A percentile compares a stretch with the other conserved stretches of the same genome.
Evolutionary conservation across 2,888 invertebrate genomes (phyloP).

Genomic region (Fragum sueziense): DNA sequence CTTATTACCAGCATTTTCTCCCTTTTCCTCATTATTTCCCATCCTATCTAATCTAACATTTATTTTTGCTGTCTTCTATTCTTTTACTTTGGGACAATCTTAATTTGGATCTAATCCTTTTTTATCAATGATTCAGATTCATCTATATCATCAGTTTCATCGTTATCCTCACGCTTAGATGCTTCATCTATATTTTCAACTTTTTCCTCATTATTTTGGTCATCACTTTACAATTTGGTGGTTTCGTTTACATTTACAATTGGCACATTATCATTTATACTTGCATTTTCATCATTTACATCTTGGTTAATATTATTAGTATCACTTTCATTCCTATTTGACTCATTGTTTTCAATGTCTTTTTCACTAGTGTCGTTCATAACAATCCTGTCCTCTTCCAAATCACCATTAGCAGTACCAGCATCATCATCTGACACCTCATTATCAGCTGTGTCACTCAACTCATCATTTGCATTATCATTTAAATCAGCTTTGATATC

Average conservation of each 20-base stretch:
- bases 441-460: neutral
- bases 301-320: neutral
- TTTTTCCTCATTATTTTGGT: neutral
- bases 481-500: neutral
- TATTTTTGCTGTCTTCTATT: too few relatives aligned
- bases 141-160: conserved; percentile 8
- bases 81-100: too few relatives aligned
- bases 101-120: too few relatives aligned
- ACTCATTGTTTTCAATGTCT: neutral
- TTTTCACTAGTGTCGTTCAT: neutral
- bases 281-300: neutral
- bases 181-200: neutral
- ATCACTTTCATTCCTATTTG: neutral
- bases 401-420: neutral
- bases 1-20: neutral
- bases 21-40: conserved; percentile 1
- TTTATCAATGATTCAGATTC: conserved; percentile 25
- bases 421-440: neutral
- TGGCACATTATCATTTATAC: neutral
- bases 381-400: neutral
- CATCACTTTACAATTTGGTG: conserved; percentile 8
- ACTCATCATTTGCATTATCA: neutral
- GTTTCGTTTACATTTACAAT: conserved; percentile 2
- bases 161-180: neutral
- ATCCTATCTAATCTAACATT: too few relatives aligned